These are phyloP conservation scores for Sitodiplosis mosellana DNA, from an alignment of 1,140 invertebrate species.

Conservation along the genomic window DNA sequence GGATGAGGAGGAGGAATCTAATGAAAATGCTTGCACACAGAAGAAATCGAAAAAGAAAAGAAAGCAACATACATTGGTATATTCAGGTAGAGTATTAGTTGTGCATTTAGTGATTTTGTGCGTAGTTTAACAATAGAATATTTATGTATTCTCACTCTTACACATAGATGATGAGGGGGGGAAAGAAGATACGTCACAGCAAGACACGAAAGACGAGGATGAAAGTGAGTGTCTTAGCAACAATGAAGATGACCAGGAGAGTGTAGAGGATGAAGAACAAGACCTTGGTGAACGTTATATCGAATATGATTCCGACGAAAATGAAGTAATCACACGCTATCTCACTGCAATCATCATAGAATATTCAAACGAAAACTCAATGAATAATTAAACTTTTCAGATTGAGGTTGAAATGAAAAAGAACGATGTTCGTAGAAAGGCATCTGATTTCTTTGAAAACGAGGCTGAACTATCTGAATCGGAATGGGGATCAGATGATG, in stretches of 20 bases:
- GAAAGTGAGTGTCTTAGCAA: no score
- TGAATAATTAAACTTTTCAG: not conserved
- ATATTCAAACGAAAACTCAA: not conserved
- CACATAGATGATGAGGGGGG: constrained; percentile 7
- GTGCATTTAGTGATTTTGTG: no score
- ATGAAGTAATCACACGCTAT: constrained; percentile 29
- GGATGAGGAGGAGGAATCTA: no score
- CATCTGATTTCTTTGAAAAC: constrained; percentile 52
- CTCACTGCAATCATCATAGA: constrained; percentile 3
- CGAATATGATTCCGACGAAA: constrained; percentile 53
- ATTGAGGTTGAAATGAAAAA: constrained; percentile 24
- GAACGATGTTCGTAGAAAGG: constrained; percentile 28
- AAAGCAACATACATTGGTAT: constrained; percentile 20
- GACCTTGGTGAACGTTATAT: constrained; percentile 29
- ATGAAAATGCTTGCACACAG: no score
- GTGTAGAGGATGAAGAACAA: constrained; percentile 20
- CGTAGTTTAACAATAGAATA: no score
- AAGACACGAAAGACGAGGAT: no score
- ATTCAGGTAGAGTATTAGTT: no score
- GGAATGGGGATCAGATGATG: constrained; percentile 52
- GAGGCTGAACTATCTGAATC: constrained; percentile 72
- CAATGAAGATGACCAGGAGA: constrained; percentile 17
- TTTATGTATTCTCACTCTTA: no score
- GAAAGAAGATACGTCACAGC: no score
- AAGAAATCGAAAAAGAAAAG: constrained; percentile 9